Evolutionary conservation across 2,797 vertebrate genomes (phyloP), one percentile per base, ranked within the genome.

Genomic region (Myotis myotis): DNA sequence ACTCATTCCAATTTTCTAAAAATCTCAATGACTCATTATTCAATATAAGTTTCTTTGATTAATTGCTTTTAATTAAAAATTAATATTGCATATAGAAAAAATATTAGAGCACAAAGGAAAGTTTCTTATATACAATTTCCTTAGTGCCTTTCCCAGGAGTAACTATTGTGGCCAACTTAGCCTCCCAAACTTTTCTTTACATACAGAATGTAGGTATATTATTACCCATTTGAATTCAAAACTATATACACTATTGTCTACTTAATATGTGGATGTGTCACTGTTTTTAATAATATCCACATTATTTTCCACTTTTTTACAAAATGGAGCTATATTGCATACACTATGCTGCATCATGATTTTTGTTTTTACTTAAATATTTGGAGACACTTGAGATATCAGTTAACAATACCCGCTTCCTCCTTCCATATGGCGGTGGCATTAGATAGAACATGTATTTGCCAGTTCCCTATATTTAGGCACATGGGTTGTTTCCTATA

Each of bases 61-160:
- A 91, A 87, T n/a, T 89, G 76, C 17, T 89, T 95, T 95, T 84
- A 89, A 93, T 92, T 94, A 80, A 95, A 95, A 92, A 23, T 91
- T 81, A 89, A 89, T 85, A 84, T 80, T 60, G 0, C 71, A 76
- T 71, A 55, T 91, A 47, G 57, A 71, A 89, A 91, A 88, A 88
- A 66, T 82, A 51, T 36, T 33, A 60, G 19, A 80, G 36, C 6
- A 25, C 20, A 66, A 33, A 44, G 4, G 17, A 72, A 90, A 90
- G 10, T 62, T 12, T 89, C 23, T 86, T 20, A 0, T 15, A 44
- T 15, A 12, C 49, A 49, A 55, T 70, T 87, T 83, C 47, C 10
- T 91, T 25, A 71, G 20, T 70, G 19, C 10, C 22, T 93, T 94
- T 76, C 25, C 23, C 44, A 78, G 41, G 81, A 94, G 25, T 91